Evolutionary conservation across 2,888 invertebrate species (phyloP), one percentile per base, ranked within the genome.

Genomic region (Hirtodrosophila confusa): DNA sequence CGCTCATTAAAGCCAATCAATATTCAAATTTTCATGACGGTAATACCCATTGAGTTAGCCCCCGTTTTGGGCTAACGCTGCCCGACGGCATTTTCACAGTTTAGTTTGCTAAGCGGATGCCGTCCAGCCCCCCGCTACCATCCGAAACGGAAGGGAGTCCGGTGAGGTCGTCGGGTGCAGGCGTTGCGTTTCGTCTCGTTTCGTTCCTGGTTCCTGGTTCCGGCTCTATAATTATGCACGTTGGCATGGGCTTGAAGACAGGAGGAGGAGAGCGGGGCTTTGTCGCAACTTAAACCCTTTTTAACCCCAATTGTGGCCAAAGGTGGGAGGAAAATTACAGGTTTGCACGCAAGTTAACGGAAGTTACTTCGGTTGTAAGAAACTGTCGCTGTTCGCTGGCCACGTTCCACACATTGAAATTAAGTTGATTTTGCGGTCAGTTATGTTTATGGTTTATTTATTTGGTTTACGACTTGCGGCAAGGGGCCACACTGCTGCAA

Each of bases 401-500:
- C 35, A 17, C 39, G 35, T 47, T 47, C 37, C 29, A 23, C 27
- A 17, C 47, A 39, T 36, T 33, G 17, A 67, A 75, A 75, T 66
- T 60, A 72, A 63, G 75, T 64, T 68, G 69, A 75, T 75, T 82
- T 79, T 83, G 82, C 55, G 86, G 75, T 70, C 77, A 61, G 83
- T 82, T 86, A 68, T 76, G 84, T 73, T 83, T 86, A 83, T 82
- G 86, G 71, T 72, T 82, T 82, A 86, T 79, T 86, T 86, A 82
- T 82, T 82, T 86, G 80, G 65, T 45, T 60, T 58, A 67, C 62
- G 67, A 58, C 45, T 43, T 37, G 51, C 47, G 48, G 27, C n/a
- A 29, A 31, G 9, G 11, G 27, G 17, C 29, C 39, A 7, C 10
- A 23, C 17, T 56, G 60, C 56, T 63, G 83, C 86, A 78, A 85